Conservation (phyloP, 2,113 vertebrate genomes). For the Zosterops borbonicus region DNA sequence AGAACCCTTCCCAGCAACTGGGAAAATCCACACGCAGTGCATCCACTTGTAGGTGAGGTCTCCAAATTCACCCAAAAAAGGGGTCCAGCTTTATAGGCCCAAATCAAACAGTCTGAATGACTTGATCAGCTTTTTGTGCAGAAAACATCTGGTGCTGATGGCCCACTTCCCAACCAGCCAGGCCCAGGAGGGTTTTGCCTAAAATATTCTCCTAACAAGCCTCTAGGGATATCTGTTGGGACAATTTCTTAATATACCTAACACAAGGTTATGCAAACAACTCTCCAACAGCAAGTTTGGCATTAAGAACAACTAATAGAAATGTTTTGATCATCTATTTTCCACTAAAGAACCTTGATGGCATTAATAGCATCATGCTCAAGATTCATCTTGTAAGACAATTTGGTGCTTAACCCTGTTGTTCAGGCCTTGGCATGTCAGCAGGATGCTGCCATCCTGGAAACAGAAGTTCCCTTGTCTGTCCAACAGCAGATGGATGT, state of each 20-base stretch:
- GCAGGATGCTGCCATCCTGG: not conserved
- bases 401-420: not conserved
- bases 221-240: not conserved
- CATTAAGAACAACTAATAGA: not conserved
- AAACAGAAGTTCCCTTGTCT: not conserved
- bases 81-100: not conserved
- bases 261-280: accelerated
- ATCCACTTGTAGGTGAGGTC: not conserved
- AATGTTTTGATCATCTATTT: not conserved
- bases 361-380: not conserved
- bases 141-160: not conserved
- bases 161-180: not conserved
- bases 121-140: not conserved
- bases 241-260: not conserved
- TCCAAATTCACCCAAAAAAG: not conserved
- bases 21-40: not conserved
- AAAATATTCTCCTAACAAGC: not conserved
- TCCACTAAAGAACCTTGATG: not conserved
- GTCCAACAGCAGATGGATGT: not conserved
- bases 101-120: not conserved
- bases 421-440: not conserved
- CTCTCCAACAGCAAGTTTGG: not conserved
- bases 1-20: not conserved
- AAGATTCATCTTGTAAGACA: not conserved
- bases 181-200: not conserved